Conservation (phyloP, 2,797 vertebrate genomes). For the Gadopsis marmoratus region DNA sequence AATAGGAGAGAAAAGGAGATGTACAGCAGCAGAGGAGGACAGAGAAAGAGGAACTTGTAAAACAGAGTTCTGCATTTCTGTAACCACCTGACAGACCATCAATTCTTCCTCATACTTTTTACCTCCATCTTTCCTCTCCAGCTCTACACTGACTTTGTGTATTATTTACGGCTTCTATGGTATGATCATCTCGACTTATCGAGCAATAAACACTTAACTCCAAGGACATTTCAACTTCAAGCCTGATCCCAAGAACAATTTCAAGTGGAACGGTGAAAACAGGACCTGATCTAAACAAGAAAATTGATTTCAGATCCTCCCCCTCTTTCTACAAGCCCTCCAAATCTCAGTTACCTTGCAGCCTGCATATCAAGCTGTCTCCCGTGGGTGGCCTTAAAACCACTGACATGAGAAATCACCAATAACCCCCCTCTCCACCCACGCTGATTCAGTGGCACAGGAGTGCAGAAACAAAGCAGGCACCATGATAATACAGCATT, state of each 20-base stretch:
- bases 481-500: constrained; percentile 64
- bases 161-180: neutral
- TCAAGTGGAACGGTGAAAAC: constrained; percentile 29
- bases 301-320: constrained; percentile 62
- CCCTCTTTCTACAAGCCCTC: constrained; percentile 30
- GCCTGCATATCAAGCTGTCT: constrained; percentile 63
- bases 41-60: neutral
- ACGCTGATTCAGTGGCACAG: constrained; percentile 41
- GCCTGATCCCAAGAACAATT: constrained; percentile 39
- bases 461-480: constrained; percentile 66
- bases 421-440: constrained; percentile 41
- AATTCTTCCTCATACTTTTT: constrained; percentile 4
- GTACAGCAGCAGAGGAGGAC: constrained; percentile 15
- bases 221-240: constrained; percentile 35
- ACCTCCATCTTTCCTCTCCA: neutral
- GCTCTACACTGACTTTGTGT: neutral
- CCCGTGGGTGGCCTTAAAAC: constrained; percentile 70
- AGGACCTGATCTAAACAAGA: constrained; percentile 23
- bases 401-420: constrained; percentile 74
- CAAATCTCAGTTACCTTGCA: constrained; percentile 52
- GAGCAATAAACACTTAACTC: constrained; percentile 32
- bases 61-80: constrained; percentile 16
- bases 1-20: constrained; percentile 17
- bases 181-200: constrained; percentile 31
- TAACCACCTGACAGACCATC: constrained; percentile 2